Percentiles rank a stretch among this genome's conserved stretches.
These are phyloP conservation scores for Neolamprologus variostigma DNA, from an alignment of 2,113 vertebrate genomes.

Conservation along the genomic window DNA sequence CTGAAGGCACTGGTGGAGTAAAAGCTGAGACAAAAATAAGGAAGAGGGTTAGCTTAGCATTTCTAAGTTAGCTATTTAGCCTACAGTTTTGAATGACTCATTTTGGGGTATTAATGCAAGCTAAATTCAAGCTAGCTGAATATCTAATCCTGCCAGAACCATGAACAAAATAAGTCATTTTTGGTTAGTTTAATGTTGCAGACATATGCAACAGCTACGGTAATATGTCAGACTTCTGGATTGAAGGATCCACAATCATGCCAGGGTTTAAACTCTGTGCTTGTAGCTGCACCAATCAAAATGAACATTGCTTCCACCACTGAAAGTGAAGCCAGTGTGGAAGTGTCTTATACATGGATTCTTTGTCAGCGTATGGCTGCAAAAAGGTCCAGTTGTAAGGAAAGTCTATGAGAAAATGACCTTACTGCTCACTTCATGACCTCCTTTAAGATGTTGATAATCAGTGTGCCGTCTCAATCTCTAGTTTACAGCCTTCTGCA, in stretches of 20 bases:
- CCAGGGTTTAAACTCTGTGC: not conserved
- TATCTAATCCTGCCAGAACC: not conserved
- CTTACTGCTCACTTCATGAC: not conserved
- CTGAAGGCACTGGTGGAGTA: not conserved
- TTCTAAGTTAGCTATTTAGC: not conserved
- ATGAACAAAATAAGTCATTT: not conserved
- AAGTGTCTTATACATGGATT: not conserved
- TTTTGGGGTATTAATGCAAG: not conserved
- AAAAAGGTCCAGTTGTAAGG: not conserved
- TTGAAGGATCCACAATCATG: not conserved
- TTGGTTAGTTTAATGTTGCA: not conserved
- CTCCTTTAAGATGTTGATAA: not conserved
- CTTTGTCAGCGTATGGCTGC: not conserved
- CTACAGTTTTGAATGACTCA: not conserved
- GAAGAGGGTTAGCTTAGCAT: not conserved
- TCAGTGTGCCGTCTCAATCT: rapidly evolving
- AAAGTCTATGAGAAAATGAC: not conserved
- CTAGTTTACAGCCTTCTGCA: not conserved
- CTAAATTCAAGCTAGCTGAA: not conserved
- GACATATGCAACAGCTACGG: not conserved
- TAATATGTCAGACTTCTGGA: not conserved
- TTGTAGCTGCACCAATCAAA: not conserved
- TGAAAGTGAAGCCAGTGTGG: not conserved
- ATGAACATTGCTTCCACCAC: not conserved
- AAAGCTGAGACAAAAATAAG: not conserved